Percentiles rank a stretch among this genome's conserved stretches.
Conservation (phyloP, 2,888 invertebrate genomes). For the Endotricha flammealis region DNA sequence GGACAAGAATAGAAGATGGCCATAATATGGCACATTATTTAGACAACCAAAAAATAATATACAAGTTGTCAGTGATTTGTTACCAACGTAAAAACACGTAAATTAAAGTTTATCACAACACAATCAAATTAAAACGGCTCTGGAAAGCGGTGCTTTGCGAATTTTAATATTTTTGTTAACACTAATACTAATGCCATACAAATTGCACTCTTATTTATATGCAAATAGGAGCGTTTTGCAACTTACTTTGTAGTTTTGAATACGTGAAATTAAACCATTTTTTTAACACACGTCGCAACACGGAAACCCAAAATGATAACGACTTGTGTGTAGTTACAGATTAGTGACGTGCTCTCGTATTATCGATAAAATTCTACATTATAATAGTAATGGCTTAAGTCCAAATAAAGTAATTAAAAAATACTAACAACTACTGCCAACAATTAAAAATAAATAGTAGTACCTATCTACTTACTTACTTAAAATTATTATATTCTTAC, state of each 20-base stretch:
- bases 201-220: slow-evolving; percentile 1
- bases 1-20: no score
- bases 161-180: slow-evolving; percentile 8
- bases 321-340: slow-evolving; percentile 24
- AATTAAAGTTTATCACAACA: slow-evolving; percentile 5
- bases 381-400: no score
- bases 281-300: slow-evolving; percentile 34
- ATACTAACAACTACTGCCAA: no score
- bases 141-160: not conserved
- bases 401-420: no score
- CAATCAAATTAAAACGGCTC: slow-evolving; percentile 7
- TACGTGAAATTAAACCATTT: slow-evolving; percentile 13
- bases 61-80: no score
- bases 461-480: no score
- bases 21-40: no score
- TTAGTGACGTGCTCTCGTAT: slow-evolving; percentile 32
- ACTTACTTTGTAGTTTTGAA: slow-evolving; percentile 2
- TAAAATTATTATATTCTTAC: no score
- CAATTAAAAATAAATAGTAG: no score
- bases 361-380: slow-evolving; percentile 1
- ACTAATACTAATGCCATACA: not conserved
- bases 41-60: no score
- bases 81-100: not conserved
- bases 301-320: slow-evolving; percentile 50
- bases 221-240: not conserved